Evolutionary conservation across 2,113 vertebrate genomes (phyloP).

Genomic region (Garra rufa): DNA sequence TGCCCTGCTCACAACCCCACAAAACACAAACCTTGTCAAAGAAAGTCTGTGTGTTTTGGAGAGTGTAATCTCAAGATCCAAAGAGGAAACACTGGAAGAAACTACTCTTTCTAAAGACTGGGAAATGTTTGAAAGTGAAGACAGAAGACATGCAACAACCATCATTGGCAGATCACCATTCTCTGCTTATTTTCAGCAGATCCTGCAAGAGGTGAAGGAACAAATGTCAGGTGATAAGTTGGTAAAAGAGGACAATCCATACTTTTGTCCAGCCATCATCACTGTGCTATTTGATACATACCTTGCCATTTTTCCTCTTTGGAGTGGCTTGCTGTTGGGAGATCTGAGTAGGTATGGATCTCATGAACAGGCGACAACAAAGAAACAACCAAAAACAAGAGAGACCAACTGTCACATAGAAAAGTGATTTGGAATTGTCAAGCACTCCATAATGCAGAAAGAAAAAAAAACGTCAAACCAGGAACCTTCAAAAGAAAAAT

Average conservation of each 20-base stretch:
- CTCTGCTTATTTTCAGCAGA: neutral
- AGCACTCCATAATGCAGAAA: slow-evolving; percentile 48
- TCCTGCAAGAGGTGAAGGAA: neutral
- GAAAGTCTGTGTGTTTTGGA: neutral
- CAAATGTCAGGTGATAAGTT: neutral
- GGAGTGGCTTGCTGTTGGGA: slow-evolving; percentile 49
- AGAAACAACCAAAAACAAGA: slow-evolving; percentile 13
- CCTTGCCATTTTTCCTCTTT: slow-evolving; percentile 2
- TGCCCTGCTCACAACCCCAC: slow-evolving; percentile 10
- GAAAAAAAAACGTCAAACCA: neutral
- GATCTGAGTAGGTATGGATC: slow-evolving; percentile 12
- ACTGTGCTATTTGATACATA: no score
- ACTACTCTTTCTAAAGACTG: neutral
- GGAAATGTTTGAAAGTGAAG: neutral
- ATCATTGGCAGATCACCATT: slow-evolving; percentile 45
- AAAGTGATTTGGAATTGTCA: slow-evolving; percentile 52
- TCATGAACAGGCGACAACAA: neutral
- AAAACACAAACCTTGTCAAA: slow-evolving; percentile 12
- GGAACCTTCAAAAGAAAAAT: slow-evolving; percentile 33
- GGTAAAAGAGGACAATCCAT: neutral
- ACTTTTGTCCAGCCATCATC: neutral
- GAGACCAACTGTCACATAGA: slow-evolving; percentile 46
- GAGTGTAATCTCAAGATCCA: slow-evolving; percentile 15
- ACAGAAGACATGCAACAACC: slow-evolving; percentile 19
- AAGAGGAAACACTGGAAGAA: slow-evolving; percentile 1